These are phyloP conservation scores for Papilio aristodemus DNA, from an alignment of 1,140 invertebrate species.

Conservation along the genomic window DNA sequence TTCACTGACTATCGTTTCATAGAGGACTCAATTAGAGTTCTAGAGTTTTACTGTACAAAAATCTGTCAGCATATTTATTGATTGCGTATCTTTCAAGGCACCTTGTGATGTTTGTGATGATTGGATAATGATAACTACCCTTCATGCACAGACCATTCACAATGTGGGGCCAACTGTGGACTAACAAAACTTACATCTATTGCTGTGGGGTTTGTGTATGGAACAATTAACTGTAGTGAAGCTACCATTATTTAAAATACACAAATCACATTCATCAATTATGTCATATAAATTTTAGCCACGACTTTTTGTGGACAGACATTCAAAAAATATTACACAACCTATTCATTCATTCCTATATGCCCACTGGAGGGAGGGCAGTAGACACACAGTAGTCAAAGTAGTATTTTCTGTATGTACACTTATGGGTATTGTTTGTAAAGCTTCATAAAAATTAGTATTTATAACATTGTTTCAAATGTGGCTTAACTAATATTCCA, in stretches of 20 bases:
- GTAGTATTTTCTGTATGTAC: slow-evolving; percentile 6
- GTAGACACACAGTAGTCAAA: slow-evolving; percentile 38
- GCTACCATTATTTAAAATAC: no score
- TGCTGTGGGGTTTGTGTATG: slow-evolving; percentile 36
- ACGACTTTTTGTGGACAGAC: slow-evolving; percentile 37
- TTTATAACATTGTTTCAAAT: slow-evolving; percentile 34
- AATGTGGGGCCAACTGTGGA: slow-evolving; percentile 30
- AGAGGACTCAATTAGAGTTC: not conserved
- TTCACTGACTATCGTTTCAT: not conserved
- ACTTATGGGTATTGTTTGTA: slow-evolving; percentile 33
- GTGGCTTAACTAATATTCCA: slow-evolving; percentile 37
- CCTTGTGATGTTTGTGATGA: slow-evolving; percentile 29
- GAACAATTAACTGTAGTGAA: slow-evolving; percentile 10
- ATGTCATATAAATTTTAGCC: slow-evolving; percentile 38
- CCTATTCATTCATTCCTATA: slow-evolving; percentile 35
- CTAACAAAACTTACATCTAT: slow-evolving; percentile 40
- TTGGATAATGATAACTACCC: slow-evolving; percentile 43
- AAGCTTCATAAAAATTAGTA: slow-evolving; percentile 35
- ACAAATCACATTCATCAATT: slow-evolving; percentile 29
- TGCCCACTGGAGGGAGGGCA: slow-evolving; percentile 34
- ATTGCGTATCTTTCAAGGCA: slow-evolving; percentile 8
- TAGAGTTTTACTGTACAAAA: slow-evolving; percentile 16
- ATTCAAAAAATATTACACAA: slow-evolving; percentile 39
- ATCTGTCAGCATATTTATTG: slow-evolving; percentile 1
- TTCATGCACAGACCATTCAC: slow-evolving; percentile 36